Evolutionary conservation across 2,888 invertebrate species (phyloP), one percentile per base, ranked within the genome.

Genomic region (Caenorhabditis sp.): DNA sequence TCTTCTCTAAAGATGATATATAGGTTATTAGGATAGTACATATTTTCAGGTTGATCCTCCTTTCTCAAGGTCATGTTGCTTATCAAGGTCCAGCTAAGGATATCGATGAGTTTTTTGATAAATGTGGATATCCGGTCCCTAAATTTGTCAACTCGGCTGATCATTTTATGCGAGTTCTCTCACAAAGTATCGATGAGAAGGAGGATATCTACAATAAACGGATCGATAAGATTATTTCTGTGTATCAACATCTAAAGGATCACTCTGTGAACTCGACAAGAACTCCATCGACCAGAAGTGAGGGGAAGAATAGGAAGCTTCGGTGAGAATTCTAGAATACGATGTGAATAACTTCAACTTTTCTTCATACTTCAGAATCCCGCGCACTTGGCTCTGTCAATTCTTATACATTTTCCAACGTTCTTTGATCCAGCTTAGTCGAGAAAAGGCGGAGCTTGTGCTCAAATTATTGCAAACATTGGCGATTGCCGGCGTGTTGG

Each of bases 141-240:
- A 58, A 69, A 7, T 86, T 71, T 43, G 66, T 76, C 56, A 79
- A 76, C 38, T 67, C 77, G 0, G 84, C 87, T 7, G 89, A 89
- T 74, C 88, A 88, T 76, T 89, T 84, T 76, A 83, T 83, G 72
- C 73, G 70, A 17, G 76, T 78, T 8, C 59, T 83, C 25, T 81
- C 82, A 0, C 64, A 67, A 17, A 50, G 63, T 25, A 50, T 60
- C 0, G 53, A 61, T n/a, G 82, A 79, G 53, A 50, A 52, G 0
- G 80, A 80, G 52, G 59, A 63, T 5, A 68, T 66, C 8, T 77
- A 74, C 63, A 72, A 53, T 5, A 27, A 56, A 5, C 60, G 80
- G 20, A 75, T 77, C 26, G 52, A 27, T n/a, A 20, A 31, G n/a
- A 36, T 58, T 20, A 10, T n/a, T 3, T 2, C n/a, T 8, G 36